Evolutionary conservation across 2,113 vertebrate genomes (phyloP), one percentile per base, ranked within the genome.

Genomic region (Varanus salvator): DNA sequence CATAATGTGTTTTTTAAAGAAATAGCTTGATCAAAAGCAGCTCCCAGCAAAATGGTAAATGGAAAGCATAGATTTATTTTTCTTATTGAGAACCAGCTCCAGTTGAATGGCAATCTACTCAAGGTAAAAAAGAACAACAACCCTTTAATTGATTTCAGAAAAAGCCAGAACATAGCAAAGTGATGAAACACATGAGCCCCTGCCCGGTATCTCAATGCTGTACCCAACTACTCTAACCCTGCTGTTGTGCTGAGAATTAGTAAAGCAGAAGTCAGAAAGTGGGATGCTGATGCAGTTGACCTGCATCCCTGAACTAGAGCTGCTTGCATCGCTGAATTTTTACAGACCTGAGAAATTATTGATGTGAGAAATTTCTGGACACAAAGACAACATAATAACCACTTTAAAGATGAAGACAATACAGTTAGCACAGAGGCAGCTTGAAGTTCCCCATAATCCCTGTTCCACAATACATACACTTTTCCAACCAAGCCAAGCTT

Each of bases 401-500:
- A 1, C 8, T 87, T 77, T 78, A 76, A 74, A 29, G 76, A 81
- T 44, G 29, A 0, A 0, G 71, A 75, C 21, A 0, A 90, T 50
- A 19, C 85, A 92, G 84, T 57, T 93, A 92, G 91, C 88, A 90
- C 88, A 87, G 60, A 85, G 88, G 82, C 78, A 71, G 93, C 64
- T 86, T 90, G 38, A 82, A 92, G 75, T 66, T 88, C 64, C 12
- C 38, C 38, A 44, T 44, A 44, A 44, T 21, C 60, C 11, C 54
- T 54, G 54, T 27, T 52, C 52, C 5, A 2, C 15, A 64, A 15
- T 23, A n/a, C 29, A 3, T 15, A 2, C 15, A 48, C 87, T 80
- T 90, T 81, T 25, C 50, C 44, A 9, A 31, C 77, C 50, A 66
- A 88, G 75, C 50, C 91, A 4, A 0, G 68, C 0, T 34, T 0